A percentile compares a stretch with the other conserved stretches of the same genome.
These are phyloP conservation scores for Ectemnius lituratus DNA, from an alignment of 2,888 invertebrate genomes.

Conservation along the genomic window DNA sequence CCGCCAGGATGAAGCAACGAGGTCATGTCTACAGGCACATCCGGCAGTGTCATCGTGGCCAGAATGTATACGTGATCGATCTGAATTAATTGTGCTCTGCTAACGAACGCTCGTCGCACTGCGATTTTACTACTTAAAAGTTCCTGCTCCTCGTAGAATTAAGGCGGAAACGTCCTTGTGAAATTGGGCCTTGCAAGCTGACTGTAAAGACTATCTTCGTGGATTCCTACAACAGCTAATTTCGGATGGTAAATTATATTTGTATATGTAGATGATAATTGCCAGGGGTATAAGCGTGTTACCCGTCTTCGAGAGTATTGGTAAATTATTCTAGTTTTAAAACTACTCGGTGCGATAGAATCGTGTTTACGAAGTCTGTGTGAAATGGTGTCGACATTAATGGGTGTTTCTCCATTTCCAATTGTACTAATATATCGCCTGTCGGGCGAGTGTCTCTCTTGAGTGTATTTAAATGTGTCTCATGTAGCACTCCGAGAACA, in stretches of 20 bases:
- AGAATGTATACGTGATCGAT: conserved; percentile 65
- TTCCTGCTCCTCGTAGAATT: conserved; percentile 3
- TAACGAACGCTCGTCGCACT: neutral
- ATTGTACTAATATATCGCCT: too few relatives aligned
- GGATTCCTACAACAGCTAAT: too few relatives aligned
- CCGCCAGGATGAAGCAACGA: conserved; percentile 68
- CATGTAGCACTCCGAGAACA: too few relatives aligned
- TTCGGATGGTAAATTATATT: conserved; percentile 1
- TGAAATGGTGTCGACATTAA: too few relatives aligned
- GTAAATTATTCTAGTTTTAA: neutral
- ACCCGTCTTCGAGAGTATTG: neutral
- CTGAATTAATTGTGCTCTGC: conserved; percentile 45
- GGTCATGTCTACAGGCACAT: conserved; percentile 70
- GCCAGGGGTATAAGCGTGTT: neutral
- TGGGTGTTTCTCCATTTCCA: too few relatives aligned
- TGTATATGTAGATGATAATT: neutral
- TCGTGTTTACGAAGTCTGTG: too few relatives aligned
- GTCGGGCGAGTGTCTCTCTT: too few relatives aligned
- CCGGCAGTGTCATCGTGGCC: conserved; percentile 62
- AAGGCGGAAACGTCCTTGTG: conserved; percentile 3
- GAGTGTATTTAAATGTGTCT: too few relatives aligned
- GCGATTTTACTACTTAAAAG: neutral
- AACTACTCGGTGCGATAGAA: too few relatives aligned
- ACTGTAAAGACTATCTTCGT: too few relatives aligned
- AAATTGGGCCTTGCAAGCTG: too few relatives aligned